Conservation (phyloP, 2,797 vertebrate genomes). For the Danio choprae region DNA sequence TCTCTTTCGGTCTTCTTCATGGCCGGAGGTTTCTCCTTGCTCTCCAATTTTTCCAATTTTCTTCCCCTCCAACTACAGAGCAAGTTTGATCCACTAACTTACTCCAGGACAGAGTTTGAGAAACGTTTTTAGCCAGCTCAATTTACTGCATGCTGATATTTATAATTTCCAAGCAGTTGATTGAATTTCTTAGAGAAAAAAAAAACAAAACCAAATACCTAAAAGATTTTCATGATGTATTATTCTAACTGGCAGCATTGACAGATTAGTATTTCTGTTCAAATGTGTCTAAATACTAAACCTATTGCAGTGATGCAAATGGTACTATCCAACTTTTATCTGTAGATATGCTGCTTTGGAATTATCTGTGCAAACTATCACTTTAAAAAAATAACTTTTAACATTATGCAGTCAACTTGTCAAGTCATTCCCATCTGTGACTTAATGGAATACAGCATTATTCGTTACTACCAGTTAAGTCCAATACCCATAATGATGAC, state of each 20-base stretch:
- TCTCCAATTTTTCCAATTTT: slow-evolving; percentile 19
- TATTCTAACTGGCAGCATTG: not conserved
- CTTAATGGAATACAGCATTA: too few relatives aligned
- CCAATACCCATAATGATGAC: too few relatives aligned
- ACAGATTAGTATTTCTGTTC: too few relatives aligned
- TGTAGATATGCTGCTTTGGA: too few relatives aligned
- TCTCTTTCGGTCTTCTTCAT: slow-evolving; percentile 31
- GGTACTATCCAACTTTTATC: too few relatives aligned
- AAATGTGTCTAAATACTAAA: too few relatives aligned
- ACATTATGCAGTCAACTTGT: too few relatives aligned
- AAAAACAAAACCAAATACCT: not conserved
- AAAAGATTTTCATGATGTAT: not conserved
- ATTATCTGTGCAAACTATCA: too few relatives aligned
- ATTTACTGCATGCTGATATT: not conserved
- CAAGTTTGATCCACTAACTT: slow-evolving; percentile 8
- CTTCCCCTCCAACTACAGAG: slow-evolving; percentile 5
- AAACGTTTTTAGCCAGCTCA: not conserved
- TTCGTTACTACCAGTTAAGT: too few relatives aligned
- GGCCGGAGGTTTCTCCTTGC: slow-evolving; percentile 34
- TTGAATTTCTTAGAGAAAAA: not conserved
- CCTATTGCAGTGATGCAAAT: too few relatives aligned
- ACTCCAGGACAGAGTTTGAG: not conserved
- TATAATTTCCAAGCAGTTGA: not conserved
- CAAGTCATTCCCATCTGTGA: too few relatives aligned
- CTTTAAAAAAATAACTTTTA: too few relatives aligned